Percentiles rank a stretch among this genome's conserved stretches.
Conservation (phyloP, 2,888 invertebrate species). For the Drosophila nr. perissopoda region DNA sequence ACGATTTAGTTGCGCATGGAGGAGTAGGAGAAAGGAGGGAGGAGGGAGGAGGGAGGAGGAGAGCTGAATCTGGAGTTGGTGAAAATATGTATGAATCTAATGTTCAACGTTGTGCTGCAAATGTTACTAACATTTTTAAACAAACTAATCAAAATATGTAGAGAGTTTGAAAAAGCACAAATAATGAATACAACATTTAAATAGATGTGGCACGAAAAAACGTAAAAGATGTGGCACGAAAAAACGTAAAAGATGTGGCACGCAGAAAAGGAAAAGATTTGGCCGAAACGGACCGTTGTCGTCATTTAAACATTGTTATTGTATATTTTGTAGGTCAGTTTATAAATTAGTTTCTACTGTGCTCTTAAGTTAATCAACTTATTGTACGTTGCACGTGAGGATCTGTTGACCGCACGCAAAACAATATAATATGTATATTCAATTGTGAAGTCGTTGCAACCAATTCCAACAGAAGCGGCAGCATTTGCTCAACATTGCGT, state of each 20-base stretch:
- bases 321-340: conserved; percentile 43
- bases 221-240: background rate
- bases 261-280: background rate
- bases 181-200: background rate
- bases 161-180: background rate
- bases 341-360: conserved; percentile 35
- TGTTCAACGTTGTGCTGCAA: conserved; percentile 23
- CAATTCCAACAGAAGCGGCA: conserved; percentile 2
- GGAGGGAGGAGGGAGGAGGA: background rate
- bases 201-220: background rate
- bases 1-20: conserved; percentile 39
- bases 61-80: conserved; percentile 23
- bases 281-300: background rate
- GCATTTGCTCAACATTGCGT: conserved; percentile 32
- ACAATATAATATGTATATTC: conserved; percentile 19
- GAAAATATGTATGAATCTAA: conserved; percentile 15
- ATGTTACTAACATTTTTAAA: conserved; percentile 30
- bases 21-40: rapidly evolving
- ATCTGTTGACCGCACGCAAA: conserved; percentile 54
- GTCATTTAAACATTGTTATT: conserved; percentile 41
- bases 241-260: background rate
- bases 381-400: conserved; percentile 53
- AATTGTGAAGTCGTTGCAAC: conserved; percentile 10
- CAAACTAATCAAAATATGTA: background rate
- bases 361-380: conserved; percentile 54